These are phyloP conservation scores for Thripadectes ignobilis DNA, from an alignment of 2,797 vertebrate species.

Conservation along the genomic window DNA sequence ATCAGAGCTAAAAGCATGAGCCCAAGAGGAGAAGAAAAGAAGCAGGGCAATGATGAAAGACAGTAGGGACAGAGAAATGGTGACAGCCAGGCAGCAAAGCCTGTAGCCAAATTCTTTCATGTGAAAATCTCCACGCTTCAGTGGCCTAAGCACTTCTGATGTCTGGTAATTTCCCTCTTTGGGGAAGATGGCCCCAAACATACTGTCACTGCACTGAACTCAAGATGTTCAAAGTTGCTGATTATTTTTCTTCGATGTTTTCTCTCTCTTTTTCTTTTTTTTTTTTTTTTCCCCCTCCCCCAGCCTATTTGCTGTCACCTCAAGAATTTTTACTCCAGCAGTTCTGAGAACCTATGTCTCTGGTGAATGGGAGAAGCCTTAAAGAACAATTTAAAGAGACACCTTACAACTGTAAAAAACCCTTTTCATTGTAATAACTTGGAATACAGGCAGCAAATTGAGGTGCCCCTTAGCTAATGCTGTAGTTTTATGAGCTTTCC, in stretches of 20 bases:
- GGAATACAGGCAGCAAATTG: conserved; percentile 5
- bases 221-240: not conserved
- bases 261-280: not conserved
- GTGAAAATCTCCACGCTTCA: not conserved
- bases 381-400: not conserved
- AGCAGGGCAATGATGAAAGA: not conserved
- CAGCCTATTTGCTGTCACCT: not conserved
- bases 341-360: not conserved
- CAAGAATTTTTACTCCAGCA: not conserved
- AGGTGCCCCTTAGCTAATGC: conserved; percentile 25
- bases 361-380: not conserved
- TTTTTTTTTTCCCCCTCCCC: not conserved
- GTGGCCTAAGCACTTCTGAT: not conserved
- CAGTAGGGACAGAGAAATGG: not conserved
- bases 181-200: not conserved
- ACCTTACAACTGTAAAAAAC: not conserved
- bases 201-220: not conserved
- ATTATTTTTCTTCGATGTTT: not conserved
- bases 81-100: conserved; percentile 6
- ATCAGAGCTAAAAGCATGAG: conserved; percentile 9
- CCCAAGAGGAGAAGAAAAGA: not conserved
- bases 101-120: not conserved
- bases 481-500: not conserved
- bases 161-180: not conserved
- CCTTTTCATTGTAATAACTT: not conserved